phyloP scores from a whole-genome alignment of 2,113 vertebrate genomes.

The Coturnix japonica region DNA sequence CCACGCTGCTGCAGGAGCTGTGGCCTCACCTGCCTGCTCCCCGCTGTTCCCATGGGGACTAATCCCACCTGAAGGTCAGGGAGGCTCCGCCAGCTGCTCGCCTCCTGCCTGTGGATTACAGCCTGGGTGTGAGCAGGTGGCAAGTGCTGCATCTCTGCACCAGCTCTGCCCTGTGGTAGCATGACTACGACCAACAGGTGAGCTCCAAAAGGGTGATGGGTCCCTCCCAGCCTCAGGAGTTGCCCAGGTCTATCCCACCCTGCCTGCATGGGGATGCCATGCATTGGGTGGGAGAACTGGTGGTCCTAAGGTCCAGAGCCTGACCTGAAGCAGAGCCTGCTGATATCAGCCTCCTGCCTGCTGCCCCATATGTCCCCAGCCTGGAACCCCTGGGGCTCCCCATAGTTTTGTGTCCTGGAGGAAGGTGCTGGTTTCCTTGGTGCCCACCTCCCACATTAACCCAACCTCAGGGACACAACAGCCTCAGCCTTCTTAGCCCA shows the following conservation, averaged over 20 bases:
- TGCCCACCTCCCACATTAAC: neutral
- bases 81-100: conserved; percentile 62
- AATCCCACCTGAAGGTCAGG: conserved; percentile 81
- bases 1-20: neutral
- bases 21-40: conserved; percentile 35
- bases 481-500: neutral
- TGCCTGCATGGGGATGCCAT: neutral
- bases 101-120: conserved; percentile 74
- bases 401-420: neutral
- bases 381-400: neutral
- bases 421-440: neutral
- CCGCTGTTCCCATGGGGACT: conserved; percentile 79
- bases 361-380: neutral
- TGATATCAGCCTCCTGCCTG: neutral
- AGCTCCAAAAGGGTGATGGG: neutral
- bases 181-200: neutral
- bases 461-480: neutral
- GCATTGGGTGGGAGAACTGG: neutral
- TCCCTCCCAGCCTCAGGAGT: neutral
- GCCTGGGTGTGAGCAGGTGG: conserved; percentile 61
- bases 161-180: neutral
- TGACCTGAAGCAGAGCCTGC: accelerated
- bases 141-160: neutral
- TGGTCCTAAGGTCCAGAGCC: neutral
- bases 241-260: neutral